A percentile compares a stretch with the other conserved stretches of the same genome.
Conservation (phyloP, 2,888 invertebrate genomes). For the Teinopalpus imperialis region DNA sequence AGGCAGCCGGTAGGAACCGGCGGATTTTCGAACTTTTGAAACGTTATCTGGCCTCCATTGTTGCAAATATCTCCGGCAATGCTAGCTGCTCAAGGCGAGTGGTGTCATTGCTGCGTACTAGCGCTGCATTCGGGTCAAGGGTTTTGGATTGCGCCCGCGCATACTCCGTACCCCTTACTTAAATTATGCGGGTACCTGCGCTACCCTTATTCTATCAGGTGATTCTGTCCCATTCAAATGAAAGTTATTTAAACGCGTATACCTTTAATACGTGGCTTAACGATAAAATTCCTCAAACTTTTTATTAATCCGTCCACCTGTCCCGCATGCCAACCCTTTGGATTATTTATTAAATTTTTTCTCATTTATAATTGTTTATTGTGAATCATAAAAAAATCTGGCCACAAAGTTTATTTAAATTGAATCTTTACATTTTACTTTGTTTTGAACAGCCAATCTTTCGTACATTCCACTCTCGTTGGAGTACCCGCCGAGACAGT, state of each 20-base stretch:
- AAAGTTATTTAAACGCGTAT: conserved; percentile 50
- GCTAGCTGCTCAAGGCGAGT: conserved; percentile 80
- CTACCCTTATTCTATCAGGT: conserved; percentile 64
- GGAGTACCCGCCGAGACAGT: conserved; percentile 59
- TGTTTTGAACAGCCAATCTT: conserved; percentile 49
- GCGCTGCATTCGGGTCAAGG: conserved; percentile 78
- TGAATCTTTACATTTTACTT: conserved; percentile 27
- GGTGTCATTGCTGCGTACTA: conserved; percentile 81
- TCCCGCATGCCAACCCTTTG: conserved; percentile 54
- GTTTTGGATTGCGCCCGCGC: conserved; percentile 47
- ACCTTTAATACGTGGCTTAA: conserved; percentile 52
- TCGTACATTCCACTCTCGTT: conserved; percentile 59
- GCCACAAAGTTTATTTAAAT: conserved; percentile 22
- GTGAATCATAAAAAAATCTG: neutral
- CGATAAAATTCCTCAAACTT: conserved; percentile 55
- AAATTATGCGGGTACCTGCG: conserved; percentile 57
- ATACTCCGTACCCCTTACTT: conserved; percentile 36
- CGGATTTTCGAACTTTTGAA: conserved; percentile 80
- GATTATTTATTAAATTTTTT: conserved; percentile 45
- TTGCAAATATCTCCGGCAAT: conserved; percentile 82
- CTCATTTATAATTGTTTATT: conserved; percentile 18
- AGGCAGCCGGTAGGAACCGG: conserved; percentile 65
- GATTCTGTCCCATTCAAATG: conserved; percentile 52
- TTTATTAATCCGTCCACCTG: conserved; percentile 65
- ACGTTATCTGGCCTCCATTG: conserved; percentile 82